These are phyloP conservation scores for Clivina fossor DNA, from an alignment of 2,888 invertebrate species.

Conservation along the genomic window DNA sequence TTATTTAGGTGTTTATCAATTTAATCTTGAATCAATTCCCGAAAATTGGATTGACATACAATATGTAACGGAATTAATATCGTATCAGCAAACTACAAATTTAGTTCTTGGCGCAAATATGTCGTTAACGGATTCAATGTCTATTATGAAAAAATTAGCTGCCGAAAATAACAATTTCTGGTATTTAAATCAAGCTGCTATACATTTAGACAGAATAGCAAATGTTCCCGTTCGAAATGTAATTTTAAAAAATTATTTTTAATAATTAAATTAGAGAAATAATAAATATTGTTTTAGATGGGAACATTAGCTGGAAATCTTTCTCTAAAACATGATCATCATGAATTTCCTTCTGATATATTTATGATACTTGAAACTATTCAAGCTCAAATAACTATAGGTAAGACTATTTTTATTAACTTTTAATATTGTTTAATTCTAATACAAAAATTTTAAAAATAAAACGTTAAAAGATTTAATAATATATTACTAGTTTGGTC, in stretches of 20 bases:
- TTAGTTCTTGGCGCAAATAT: constrained; percentile 63
- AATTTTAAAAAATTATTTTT: constrained; percentile 45
- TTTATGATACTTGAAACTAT: constrained; percentile 61
- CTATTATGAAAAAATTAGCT: constrained; percentile 53
- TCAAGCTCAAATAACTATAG: constrained; percentile 57
- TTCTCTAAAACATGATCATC: constrained; percentile 63
- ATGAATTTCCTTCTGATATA: constrained; percentile 67
- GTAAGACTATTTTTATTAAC: constrained; percentile 53
- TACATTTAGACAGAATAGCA: constrained; percentile 70
- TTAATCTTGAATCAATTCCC: constrained; percentile 51
- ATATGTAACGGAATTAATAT: constrained; percentile 59
- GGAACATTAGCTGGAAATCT: constrained; percentile 71
- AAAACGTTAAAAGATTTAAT: neutral
- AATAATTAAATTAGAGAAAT: neutral
- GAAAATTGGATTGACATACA: constrained; percentile 66
- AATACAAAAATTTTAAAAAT: too few species aligned
- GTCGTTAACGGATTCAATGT: constrained; percentile 59
- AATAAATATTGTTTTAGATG: constrained; percentile 50
- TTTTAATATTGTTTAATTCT: too few species aligned
- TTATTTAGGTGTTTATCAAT: constrained; percentile 54
- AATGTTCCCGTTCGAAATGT: constrained; percentile 74
- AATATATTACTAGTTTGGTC: neutral
- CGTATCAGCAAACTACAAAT: constrained; percentile 48
- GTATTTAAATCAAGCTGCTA: constrained; percentile 60
- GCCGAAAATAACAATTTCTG: constrained; percentile 56